These are phyloP conservation scores for Stichodactyla helianthus DNA, from an alignment of 64 coral and sea anemone genomes.

Conservation along the genomic window DNA sequence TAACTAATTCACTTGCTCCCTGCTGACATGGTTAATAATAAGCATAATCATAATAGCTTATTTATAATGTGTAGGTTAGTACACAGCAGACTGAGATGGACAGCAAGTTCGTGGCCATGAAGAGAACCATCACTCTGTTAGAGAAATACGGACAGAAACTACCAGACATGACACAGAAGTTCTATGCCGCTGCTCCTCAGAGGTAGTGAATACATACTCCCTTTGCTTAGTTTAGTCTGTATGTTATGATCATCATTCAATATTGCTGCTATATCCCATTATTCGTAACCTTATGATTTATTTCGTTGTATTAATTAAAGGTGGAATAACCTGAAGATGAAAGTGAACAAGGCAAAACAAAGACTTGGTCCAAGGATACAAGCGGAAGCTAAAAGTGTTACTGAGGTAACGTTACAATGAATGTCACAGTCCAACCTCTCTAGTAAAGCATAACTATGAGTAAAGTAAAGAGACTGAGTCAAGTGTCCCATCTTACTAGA, in stretches of 20 bases:
- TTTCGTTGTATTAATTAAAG: slow-evolving; percentile 31
- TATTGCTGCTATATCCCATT: too few species aligned
- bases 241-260: too few species aligned
- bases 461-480: too few species aligned
- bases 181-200: slow-evolving; percentile 95
- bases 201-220: slow-evolving; percentile 27
- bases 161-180: slow-evolving; percentile 94
- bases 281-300: too few species aligned
- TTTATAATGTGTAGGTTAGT: slow-evolving; percentile 52
- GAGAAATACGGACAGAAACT: slow-evolving; percentile 97
- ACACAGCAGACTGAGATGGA: slow-evolving; percentile 99
- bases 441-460: too few species aligned
- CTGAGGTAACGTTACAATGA: slow-evolving; percentile 39
- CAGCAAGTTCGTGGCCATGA: slow-evolving; percentile 99
- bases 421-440: too few species aligned
- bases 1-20: background rate
- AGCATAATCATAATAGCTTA: background rate
- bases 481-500: too few species aligned
- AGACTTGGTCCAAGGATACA: slow-evolving; percentile 95
- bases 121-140: slow-evolving; percentile 86
- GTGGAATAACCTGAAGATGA: slow-evolving; percentile 99
- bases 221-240: too few species aligned
- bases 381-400: slow-evolving; percentile 80
- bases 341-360: slow-evolving; percentile 95
- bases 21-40: too few species aligned